phyloP scores from a whole-genome alignment of 1,140 invertebrate species.

The Aphidius ervi region DNA sequence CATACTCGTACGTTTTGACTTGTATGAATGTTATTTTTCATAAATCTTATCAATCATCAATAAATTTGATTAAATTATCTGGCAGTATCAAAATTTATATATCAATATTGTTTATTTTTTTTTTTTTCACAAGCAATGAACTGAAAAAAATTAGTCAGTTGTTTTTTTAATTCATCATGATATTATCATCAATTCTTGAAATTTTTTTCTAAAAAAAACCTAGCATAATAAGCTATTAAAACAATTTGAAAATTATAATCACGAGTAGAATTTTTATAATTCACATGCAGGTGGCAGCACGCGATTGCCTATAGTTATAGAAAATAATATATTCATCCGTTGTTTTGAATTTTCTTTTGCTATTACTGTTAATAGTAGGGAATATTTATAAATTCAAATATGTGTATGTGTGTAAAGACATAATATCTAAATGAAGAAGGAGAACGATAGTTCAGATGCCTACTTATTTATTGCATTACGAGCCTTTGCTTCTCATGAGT shows the following conservation, averaged over 20 bases:
- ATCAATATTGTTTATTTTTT: not conserved
- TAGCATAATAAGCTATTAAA: no score
- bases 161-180: not conserved
- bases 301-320: slow-evolving; percentile 14
- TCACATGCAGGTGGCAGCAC: slow-evolving; percentile 31
- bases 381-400: no score
- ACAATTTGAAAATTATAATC: slow-evolving; percentile 6
- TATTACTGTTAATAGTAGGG: not conserved
- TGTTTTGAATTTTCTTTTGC: no score
- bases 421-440: no score
- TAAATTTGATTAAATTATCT: slow-evolving; percentile 16
- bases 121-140: not conserved
- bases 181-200: not conserved
- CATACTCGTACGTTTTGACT: no score
- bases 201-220: not conserved
- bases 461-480: not conserved
- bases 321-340: slow-evolving; percentile 4
- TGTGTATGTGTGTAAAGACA: not conserved
- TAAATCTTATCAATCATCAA: slow-evolving; percentile 7
- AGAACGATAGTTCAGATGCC: no score
- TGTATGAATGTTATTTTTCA: not conserved
- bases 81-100: not conserved
- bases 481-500: not conserved
- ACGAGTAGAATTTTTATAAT: slow-evolving; percentile 22
- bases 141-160: not conserved